Conservation (phyloP, 1,140 invertebrate species). For the Leptoteleia sp. region DNA sequence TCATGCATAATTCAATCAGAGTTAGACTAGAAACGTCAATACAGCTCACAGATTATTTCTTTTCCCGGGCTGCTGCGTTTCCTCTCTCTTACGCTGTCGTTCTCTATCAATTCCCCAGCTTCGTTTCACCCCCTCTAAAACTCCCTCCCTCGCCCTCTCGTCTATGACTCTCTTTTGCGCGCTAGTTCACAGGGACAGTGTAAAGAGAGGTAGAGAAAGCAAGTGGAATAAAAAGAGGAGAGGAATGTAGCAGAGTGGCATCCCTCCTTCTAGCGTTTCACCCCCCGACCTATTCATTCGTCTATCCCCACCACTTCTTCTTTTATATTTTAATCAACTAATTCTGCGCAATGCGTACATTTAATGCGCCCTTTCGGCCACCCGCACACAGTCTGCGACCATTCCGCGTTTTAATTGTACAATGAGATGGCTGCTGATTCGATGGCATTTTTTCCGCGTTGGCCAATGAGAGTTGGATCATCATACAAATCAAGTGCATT, state of each 20-base stretch:
- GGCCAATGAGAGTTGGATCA: conserved; percentile 79
- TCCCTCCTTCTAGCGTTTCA: conserved; percentile 63
- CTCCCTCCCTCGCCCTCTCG: conserved; percentile 67
- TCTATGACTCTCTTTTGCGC: conserved; percentile 64
- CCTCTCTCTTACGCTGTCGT: conserved; percentile 73
- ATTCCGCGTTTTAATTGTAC: conserved; percentile 80
- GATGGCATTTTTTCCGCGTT: conserved; percentile 78
- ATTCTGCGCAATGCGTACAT: conserved; percentile 81
- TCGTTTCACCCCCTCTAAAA: conserved; percentile 67
- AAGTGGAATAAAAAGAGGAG: conserved; percentile 67
- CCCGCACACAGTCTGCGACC: conserved; percentile 71
- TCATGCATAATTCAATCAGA: conserved; percentile 83
- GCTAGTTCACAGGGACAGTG: conserved; percentile 61
- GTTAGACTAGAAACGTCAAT: conserved; percentile 83
- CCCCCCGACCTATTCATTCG: conserved; percentile 68
- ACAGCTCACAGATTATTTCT: conserved; percentile 82
- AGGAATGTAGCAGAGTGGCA: conserved; percentile 62
- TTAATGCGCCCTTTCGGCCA: conserved; percentile 79
- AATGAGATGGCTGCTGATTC: conserved; percentile 79
- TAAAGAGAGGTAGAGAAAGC: conserved; percentile 65
- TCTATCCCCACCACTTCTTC: conserved; percentile 76
- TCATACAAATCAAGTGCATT: conserved; percentile 69
- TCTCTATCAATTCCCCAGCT: conserved; percentile 67
- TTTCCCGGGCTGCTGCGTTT: conserved; percentile 80
- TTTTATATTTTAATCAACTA: conserved; percentile 82